Base-by-base conservation (phyloP, 2,888 invertebrate species). In the Stenotaenia linearis region DNA sequence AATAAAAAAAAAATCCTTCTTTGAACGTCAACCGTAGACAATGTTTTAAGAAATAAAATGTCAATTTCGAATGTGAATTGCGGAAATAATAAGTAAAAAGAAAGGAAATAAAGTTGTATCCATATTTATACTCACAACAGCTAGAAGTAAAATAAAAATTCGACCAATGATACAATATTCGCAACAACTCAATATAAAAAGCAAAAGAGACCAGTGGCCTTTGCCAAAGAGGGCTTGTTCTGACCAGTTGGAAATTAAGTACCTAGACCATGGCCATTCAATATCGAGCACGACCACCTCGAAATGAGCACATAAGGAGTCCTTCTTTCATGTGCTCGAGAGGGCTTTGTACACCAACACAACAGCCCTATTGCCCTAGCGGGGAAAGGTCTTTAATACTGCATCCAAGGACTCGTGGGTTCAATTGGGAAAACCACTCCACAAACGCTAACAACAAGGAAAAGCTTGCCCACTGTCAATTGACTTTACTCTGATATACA, bases 101-200 rank as follows among this genome's bases (percentile, higher is more conserved):
- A 32, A 32, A 3, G 9, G 9, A 37, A 37, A 37, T 56, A 56
- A 18, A 56, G 18, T 4, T 18, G 4, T 56, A 56, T 56, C 56
- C 56, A 56, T 56, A 56, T 56, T 56, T 56, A 56, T 56, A 56
- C 56, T n/a, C n/a, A 56, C 37, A 37, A 37, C 37, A 37, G 15
- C 5, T 18, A 56, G 18, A 18, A 56, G 23, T 56, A 4, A 18
- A 56, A 56, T 56, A 56, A 18, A 21, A 56, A 1, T 56, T n/a
- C 18, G 56, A 15, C 50, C 18, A 21, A 56, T 56, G 56, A 23
- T n/a, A n/a, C 56, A 56, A 56, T 18, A 56, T 23, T 56, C 23
- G 56, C 56, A 56, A 56, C 56, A 56, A 56, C 56, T 56, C 56
- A 56, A 56, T 56, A 56, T 56, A 56, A 56, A 56, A 56, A 56